These are phyloP conservation scores for Cyanoderma ruficeps DNA, from an alignment of 2,113 vertebrate species.

Conservation along the genomic window DNA sequence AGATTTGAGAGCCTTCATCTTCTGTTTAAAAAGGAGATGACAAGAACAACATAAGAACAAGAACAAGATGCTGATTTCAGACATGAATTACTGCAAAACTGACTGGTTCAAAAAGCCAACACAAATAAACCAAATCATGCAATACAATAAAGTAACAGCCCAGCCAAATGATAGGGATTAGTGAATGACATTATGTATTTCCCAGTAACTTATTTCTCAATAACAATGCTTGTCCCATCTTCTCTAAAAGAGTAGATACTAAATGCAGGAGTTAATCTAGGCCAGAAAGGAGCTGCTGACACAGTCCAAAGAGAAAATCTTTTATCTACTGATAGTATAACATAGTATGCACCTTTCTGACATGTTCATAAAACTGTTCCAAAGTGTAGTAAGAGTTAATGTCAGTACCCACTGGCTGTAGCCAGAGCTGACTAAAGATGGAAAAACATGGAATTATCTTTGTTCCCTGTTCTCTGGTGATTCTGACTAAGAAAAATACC, in stretches of 20 bases:
- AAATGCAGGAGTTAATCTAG: not conserved
- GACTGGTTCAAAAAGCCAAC: not conserved
- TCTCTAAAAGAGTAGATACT: not conserved
- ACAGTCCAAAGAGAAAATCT: not conserved
- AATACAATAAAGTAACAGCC: not conserved
- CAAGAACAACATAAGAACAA: not conserved
- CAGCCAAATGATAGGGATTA: not conserved
- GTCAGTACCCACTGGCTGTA: not conserved
- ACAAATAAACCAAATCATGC: not conserved
- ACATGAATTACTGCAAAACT: not conserved
- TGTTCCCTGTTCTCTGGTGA: not conserved
- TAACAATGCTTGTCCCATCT: not conserved
- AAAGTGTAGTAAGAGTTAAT: not conserved
- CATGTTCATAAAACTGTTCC: not conserved
- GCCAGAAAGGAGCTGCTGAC: not conserved
- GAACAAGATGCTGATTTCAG: not conserved
- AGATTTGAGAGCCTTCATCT: conserved; percentile 73
- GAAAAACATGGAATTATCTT: not conserved
- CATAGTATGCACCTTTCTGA: not conserved
- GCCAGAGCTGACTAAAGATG: not conserved
- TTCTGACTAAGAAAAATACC: not conserved
- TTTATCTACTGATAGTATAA: not conserved
- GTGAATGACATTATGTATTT: not conserved
- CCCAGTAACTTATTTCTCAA: not conserved
- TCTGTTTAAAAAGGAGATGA: conserved; percentile 54